Base-by-base conservation (phyloP, 2,888 invertebrate species). In the Caenorhabditis macrosperma region DNA sequence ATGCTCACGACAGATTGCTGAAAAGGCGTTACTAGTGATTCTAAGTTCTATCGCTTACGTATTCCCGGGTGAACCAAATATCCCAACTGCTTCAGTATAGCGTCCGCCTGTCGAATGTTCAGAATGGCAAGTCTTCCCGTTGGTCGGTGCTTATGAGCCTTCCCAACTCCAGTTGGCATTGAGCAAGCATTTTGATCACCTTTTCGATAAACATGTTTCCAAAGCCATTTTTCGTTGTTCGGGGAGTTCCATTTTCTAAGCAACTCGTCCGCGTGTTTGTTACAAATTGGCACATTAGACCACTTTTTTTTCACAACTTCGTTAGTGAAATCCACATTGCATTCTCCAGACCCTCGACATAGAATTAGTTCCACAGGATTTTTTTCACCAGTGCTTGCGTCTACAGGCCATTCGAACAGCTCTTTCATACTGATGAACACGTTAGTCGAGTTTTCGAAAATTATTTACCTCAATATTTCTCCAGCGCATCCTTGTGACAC, bases 21-120 rank as follows among this genome's bases (percentile, higher is more conserved):
- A 30, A 55, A 55, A 30, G 17, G 20, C n/a, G n/a, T n/a, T n/a
- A n/a, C n/a, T n/a, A n/a, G n/a, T n/a, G n/a, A n/a, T n/a, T n/a
- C n/a, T n/a, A n/a, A n/a, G n/a, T n/a, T n/a, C 1, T 5, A 30
- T 2, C 3, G 33, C 54, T 55, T 30, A 55, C 54, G 54, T 2
- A 55, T 55, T 30, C 54, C 54, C 15, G 54, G 54, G 33, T 55
- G 54, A 55, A 55, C n/a, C 2, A 30, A n/a, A 30, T 17, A 17
- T 15, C 33, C 30, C 2, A 2, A 1, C 7, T 55, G 10, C 17
- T 55, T 55, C 6, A 30, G 5, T 17, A 55, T 1, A 3, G 54
- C 28, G 10, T 17, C 3, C 3, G 54, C 15, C 6, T 30, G 17
- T 17, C 22, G 9, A 2, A 55, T 3, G 4, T 2, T 24, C 6